Evolutionary conservation across 2,113 vertebrate genomes (phyloP), one percentile per base, ranked within the genome.

Genomic region (Clarias batrachus): DNA sequence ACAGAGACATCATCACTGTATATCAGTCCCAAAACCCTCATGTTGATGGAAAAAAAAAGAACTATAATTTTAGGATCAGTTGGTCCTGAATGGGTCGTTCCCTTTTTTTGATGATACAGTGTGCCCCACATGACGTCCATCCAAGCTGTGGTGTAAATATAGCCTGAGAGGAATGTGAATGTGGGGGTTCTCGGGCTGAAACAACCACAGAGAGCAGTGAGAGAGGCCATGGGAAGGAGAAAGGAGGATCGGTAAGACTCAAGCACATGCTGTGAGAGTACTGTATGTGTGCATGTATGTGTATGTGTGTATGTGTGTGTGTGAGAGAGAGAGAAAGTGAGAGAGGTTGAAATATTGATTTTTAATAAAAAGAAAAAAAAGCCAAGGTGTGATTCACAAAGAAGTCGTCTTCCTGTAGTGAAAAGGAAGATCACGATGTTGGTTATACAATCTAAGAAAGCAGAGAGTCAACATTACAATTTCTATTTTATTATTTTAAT

Each of bases 101-200:
- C 0, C 14, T 16, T 13, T 30, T 79, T 59, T 79, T 79, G 52
- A 33, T 76, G 21, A 21, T 74, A 41, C 21, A 5, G 41, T 89
- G 84, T 74, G 79, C 89, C 7, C 90, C 89, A 57, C n/a, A 57
- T 79, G 54, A 87, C 82, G 88, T 90, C 86, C 90, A 91, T 89
- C 92, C 91, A 92, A 80, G 56, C 65, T 33, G 74, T 84, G 86
- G 88, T 87, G 89, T 93, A 92, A 93, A 93, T 91, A 88, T 90
- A 91, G 86, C 91, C 85, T 88, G 56, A 81, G 89, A 86, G 87
- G 30, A 70, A 82, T 88, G 88, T 90, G 78, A 89, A 63, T 60
- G 60, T 60, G 86, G 79, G 87, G 88, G 87, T 86, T 89, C 63
- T 4, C 0, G 82, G 13, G 33, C 68, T 85, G 70, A 76, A 30